Conservation (phyloP, 2,888 invertebrate genomes). For the Ormyrus thymus region DNA sequence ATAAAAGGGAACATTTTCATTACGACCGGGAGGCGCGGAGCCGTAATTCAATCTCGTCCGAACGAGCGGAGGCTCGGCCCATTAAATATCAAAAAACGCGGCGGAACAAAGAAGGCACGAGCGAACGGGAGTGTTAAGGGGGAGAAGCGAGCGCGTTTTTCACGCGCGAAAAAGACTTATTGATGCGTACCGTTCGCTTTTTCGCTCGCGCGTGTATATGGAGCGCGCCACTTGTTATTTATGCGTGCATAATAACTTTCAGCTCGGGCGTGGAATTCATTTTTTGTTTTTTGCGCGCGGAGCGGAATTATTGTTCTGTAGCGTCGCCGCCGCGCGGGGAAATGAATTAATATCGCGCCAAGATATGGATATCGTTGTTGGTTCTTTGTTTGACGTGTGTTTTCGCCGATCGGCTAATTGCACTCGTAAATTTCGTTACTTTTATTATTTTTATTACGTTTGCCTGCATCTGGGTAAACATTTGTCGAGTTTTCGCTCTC, state of each 20-base stretch:
- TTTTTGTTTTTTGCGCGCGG: not conserved
- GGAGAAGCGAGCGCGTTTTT: slow-evolving; percentile 8
- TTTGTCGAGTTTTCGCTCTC: no score
- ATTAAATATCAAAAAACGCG: slow-evolving; percentile 10
- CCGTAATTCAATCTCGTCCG: slow-evolving; percentile 25
- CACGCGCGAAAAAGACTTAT: slow-evolving; percentile 18
- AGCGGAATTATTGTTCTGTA: slow-evolving; percentile 8
- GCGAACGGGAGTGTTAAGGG: not conserved
- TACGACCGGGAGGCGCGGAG: not conserved
- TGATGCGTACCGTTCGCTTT: slow-evolving; percentile 22
- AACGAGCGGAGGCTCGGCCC: not conserved
- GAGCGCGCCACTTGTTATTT: slow-evolving; percentile 5
- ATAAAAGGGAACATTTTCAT: slow-evolving; percentile 23
- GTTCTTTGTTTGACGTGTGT: slow-evolving; percentile 2
- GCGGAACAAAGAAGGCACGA: not conserved
- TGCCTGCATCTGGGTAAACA: no score
- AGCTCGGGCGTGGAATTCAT: slow-evolving; percentile 21
- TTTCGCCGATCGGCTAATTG: slow-evolving; percentile 24
- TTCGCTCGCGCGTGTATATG: not conserved
- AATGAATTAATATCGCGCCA: slow-evolving; percentile 20
- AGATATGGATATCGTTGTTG: not conserved
- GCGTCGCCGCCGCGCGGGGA: not conserved
- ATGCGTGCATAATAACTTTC: slow-evolving; percentile 24
- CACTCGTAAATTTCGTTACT: slow-evolving; percentile 17
- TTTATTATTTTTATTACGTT: no score